Percentiles rank a stretch among this genome's conserved stretches.
phyloP scores from a whole-genome alignment of 2,797 vertebrate genomes.

The Scolopax bukidnonensis region DNA sequence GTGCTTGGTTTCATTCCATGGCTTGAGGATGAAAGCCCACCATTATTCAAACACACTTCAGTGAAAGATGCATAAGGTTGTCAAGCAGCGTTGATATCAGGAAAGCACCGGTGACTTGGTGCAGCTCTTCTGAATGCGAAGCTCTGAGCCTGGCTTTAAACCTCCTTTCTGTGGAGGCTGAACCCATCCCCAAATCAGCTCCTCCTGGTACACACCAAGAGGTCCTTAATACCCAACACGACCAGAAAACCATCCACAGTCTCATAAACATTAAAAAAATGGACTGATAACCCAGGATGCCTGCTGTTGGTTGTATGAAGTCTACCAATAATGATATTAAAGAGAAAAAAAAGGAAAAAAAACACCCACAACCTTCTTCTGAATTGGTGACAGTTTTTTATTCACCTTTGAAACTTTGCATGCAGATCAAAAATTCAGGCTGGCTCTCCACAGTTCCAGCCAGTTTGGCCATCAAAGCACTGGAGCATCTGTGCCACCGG shows the following conservation, averaged over 20 bases:
- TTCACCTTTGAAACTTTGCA: neutral
- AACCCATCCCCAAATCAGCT: neutral
- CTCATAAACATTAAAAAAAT: slow-evolving; percentile 52
- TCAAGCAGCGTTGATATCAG: neutral
- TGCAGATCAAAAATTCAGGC: neutral
- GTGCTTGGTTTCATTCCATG: slow-evolving; percentile 29
- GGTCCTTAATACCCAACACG: neutral
- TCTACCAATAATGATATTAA: slow-evolving; percentile 28
- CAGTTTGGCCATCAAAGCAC: neutral
- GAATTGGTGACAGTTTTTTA: neutral
- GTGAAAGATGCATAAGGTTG: slow-evolving; percentile 33
- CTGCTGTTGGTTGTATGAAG: slow-evolving; percentile 29
- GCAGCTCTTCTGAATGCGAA: neutral
- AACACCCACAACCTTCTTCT: neutral
- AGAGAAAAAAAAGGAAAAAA: neutral
- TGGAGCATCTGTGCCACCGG: neutral
- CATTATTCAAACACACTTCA: slow-evolving; percentile 41
- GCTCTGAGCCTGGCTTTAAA: neutral
- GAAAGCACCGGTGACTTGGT: neutral
- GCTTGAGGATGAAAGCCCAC: slow-evolving; percentile 31
- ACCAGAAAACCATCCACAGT: slow-evolving; percentile 22
- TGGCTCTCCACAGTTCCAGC: neutral
- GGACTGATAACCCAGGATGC: neutral
- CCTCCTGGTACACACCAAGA: neutral
- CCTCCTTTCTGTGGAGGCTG: neutral